A percentile compares a stretch with the other conserved stretches of the same genome.
Evolutionary conservation across 1,140 invertebrate genomes (phyloP).

Genomic region (Papilio helenus): DNA sequence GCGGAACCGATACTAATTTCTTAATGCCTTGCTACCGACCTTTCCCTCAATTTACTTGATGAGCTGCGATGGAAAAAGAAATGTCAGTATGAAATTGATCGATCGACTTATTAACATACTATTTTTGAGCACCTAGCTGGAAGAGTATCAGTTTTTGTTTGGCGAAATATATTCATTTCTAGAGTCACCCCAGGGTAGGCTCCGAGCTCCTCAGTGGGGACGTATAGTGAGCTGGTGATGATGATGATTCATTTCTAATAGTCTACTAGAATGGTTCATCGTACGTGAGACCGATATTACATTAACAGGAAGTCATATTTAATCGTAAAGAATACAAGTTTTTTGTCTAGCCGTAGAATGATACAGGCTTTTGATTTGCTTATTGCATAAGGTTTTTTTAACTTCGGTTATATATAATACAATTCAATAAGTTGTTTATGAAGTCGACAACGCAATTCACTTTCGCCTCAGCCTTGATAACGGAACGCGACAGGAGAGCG

Average conservation of each 20-base stretch:
- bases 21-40: conserved; percentile 52
- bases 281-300: too few species aligned
- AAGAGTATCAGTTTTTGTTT: background rate
- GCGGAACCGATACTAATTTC: conserved; percentile 63
- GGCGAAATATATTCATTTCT: background rate
- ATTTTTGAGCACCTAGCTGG: background rate
- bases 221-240: too few species aligned
- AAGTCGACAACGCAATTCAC: conserved; percentile 19
- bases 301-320: too few species aligned
- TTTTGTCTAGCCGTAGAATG: too few species aligned
- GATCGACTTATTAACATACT: conserved; percentile 20
- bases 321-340: too few species aligned
- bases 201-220: too few species aligned
- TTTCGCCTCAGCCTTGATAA: conserved; percentile 32
- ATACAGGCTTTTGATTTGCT: background rate
- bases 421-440: background rate
- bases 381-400: background rate
- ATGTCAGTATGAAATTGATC: conserved; percentile 8
- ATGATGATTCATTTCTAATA: too few species aligned
- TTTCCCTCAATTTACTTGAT: conserved; percentile 58
- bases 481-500: conserved; percentile 18
- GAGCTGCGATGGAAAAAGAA: conserved; percentile 36
- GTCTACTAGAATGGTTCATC: too few species aligned
- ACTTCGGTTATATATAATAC: background rate
- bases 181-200: too few species aligned